phyloP scores from a whole-genome alignment of 2,113 vertebrate genomes.

The Anguilla japonica region DNA sequence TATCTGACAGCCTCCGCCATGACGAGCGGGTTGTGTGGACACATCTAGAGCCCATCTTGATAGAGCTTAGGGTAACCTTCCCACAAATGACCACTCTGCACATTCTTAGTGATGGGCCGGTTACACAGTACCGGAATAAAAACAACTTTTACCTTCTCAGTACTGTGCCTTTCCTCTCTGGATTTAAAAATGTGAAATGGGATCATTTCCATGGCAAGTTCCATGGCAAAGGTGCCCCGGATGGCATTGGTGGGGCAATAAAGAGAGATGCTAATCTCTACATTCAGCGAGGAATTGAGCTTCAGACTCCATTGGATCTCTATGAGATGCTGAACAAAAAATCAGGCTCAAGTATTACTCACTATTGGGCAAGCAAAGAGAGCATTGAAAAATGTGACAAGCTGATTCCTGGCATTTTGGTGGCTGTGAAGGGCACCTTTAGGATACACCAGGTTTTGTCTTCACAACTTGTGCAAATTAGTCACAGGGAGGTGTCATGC shows the following conservation, averaged over 20 bases:
- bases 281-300: neutral
- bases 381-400: neutral
- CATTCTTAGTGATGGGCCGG: slow-evolving; percentile 14
- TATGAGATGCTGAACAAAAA: slow-evolving; percentile 1
- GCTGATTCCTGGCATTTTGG: neutral
- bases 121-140: neutral
- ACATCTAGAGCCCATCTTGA: slow-evolving; percentile 11
- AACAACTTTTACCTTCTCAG: slow-evolving; percentile 7
- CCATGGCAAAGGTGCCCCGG: neutral
- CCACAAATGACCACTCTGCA: slow-evolving; percentile 10
- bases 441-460: slow-evolving; percentile 23
- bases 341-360: neutral
- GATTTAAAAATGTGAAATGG: neutral
- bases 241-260: slow-evolving; percentile 6
- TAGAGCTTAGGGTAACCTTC: slow-evolving; percentile 12
- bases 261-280: neutral
- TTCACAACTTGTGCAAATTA: slow-evolving; percentile 18
- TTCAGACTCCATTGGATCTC: neutral
- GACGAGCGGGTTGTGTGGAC: slow-evolving; percentile 11
- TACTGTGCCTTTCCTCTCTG: slow-evolving; percentile 16
- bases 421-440: slow-evolving; percentile 11
- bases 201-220: neutral
- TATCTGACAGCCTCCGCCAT: slow-evolving; percentile 13
- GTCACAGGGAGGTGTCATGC: slow-evolving; percentile 19
- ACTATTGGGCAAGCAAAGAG: neutral